These are phyloP conservation scores for Alviniconcha strummeri DNA, from an alignment of 2,888 invertebrate genomes.

Conservation along the genomic window DNA sequence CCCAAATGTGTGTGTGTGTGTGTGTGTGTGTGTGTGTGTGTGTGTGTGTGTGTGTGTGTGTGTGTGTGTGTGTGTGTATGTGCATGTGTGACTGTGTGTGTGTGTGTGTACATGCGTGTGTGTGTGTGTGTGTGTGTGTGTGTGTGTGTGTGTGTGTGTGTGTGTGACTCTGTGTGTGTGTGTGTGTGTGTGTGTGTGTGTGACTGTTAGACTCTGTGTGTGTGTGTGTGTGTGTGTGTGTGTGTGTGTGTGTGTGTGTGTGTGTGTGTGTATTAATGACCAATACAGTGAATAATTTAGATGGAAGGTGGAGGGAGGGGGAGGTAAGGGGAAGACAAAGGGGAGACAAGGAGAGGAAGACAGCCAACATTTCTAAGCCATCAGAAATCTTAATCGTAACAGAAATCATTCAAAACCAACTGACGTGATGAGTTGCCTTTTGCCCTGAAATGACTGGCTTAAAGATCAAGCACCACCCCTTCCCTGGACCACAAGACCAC, in stretches of 20 bases:
- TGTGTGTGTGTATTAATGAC: not conserved
- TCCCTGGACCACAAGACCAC: too few species aligned
- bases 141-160: conserved; percentile 3
- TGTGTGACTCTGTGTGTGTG: not conserved
- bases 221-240: conserved; percentile 5
- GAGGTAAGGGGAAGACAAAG: too few species aligned
- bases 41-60: conserved; percentile 10
- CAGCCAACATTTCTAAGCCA: too few species aligned
- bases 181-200: not conserved
- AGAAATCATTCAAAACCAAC: too few species aligned
- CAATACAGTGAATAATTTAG: too few species aligned
- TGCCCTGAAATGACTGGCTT: too few species aligned
- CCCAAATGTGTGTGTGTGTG: not conserved
- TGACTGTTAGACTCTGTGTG: not conserved
- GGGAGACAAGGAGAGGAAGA: too few species aligned
- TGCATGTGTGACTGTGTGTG: conserved; percentile 1
- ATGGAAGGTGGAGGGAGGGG: too few species aligned
- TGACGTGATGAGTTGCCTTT: too few species aligned
- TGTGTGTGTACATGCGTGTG: not conserved
- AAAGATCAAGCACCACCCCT: too few species aligned
- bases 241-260: not conserved
- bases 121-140: not conserved
- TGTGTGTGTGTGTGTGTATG: not conserved
- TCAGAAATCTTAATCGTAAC: too few species aligned
- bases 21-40: not conserved